Evolutionary conservation across 2,888 invertebrate species (phyloP), one percentile per base, ranked within the genome.

Genomic region (Apodemia zela): DNA sequence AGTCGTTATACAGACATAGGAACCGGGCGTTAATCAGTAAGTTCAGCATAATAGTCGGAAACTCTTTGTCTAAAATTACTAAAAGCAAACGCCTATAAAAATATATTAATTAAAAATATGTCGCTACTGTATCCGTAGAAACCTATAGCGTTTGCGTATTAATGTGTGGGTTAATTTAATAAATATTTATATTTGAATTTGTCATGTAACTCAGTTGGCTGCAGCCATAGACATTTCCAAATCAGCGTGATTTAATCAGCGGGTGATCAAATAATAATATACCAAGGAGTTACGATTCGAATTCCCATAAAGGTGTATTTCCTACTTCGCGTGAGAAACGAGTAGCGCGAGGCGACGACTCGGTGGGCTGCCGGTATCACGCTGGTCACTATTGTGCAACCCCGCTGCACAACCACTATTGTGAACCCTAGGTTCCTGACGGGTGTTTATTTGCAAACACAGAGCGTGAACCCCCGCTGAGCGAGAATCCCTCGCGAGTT

Each of bases 391-490:
- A 85, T 89, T 89, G 85, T 88, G 72, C 75, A 72, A 74, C 73
- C 72, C 73, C 75, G 75, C 69, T 66, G 67, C 67, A 69, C 65
- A 69, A 68, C 72, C 69, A 64, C 70, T 67, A 73, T 80, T 77
- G 73, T 76, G 69, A 68, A 67, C 78, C 66, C 61, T 72, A 74
- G 80, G 82, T 70, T 71, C 72, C 78, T 72, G 86, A 86, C 89
- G 85, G 87, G 83, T 90, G 90, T 88, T 87, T 90, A 89, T 90
- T 90, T 90, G 90, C 89, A 90, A 89, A 90, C 89, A 89, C 76
- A 78, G 77, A 73, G 73, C 78, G 75, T 73, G 80, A 74, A 83
- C 84, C 72, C 89, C 89, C 81, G 84, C 65, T 75, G 71, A 35
- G 67, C 67, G 62, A 66, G 75, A 72, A 71, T 71, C 75, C 72